These are phyloP conservation scores for Sinosuthora webbiana DNA, from an alignment of 2,113 vertebrate species.

Conservation along the genomic window DNA sequence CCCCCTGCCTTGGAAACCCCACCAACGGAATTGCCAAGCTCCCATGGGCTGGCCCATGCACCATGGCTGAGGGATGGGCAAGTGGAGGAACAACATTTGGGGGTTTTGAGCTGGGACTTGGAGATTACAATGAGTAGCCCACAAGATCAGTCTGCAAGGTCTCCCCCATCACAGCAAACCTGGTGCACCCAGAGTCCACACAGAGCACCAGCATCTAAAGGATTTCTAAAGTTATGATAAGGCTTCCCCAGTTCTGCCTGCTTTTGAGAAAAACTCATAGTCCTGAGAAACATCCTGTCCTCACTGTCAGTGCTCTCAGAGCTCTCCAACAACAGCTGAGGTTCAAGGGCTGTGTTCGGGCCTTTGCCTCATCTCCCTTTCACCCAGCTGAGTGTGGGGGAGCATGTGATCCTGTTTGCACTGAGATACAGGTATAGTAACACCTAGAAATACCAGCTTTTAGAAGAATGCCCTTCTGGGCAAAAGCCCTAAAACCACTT, in stretches of 20 bases:
- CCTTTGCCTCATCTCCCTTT: neutral
- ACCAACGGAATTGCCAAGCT: neutral
- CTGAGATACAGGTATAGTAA: neutral
- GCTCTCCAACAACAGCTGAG: neutral
- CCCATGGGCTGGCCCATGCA: neutral
- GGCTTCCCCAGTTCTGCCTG: neutral
- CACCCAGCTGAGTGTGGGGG: neutral
- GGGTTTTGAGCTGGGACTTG: neutral
- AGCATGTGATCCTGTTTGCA: neutral
- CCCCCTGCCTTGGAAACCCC: neutral
- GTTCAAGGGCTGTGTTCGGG: neutral
- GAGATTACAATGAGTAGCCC: neutral
- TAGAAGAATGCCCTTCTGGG: slow-evolving; percentile 2
- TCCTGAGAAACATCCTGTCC: neutral
- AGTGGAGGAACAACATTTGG: neutral
- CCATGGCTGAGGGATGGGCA: neutral
- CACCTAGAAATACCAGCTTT: neutral
- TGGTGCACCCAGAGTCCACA: neutral
- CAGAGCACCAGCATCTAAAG: neutral
- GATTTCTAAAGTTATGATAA: neutral
- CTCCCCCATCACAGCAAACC: neutral
- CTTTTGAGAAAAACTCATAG: neutral
- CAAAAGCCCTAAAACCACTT: neutral
- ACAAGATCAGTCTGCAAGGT: neutral
- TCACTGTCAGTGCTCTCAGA: rapidly evolving